These are phyloP conservation scores for Brachionus paranguensis DNA, from an alignment of 1,140 invertebrate genomes.

Conservation along the genomic window DNA sequence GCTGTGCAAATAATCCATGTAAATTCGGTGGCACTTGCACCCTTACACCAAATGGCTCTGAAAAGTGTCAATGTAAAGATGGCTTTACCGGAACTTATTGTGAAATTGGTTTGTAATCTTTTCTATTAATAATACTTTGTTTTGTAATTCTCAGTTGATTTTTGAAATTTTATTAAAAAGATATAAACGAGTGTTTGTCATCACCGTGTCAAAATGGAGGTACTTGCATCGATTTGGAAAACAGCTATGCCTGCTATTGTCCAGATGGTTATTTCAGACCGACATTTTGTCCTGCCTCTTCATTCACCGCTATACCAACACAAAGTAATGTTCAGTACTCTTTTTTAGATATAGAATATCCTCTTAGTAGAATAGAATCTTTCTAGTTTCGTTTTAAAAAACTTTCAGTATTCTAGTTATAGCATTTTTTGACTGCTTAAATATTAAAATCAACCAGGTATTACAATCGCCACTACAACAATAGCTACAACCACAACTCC, in stretches of 20 bases:
- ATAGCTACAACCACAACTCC: constrained; percentile 2
- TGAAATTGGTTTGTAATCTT: background rate
- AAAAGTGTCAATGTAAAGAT: constrained; percentile 33
- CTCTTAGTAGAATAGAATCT: background rate
- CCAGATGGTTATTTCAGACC: constrained; percentile 59
- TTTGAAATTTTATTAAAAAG: background rate
- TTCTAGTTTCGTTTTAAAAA: background rate
- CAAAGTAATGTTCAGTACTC: background rate
- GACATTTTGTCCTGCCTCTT: constrained; percentile 49
- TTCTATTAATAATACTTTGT: too few relatives aligned
- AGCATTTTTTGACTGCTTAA: background rate
- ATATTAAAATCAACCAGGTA: background rate
- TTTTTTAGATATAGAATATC: background rate
- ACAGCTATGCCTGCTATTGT: constrained; percentile 59
- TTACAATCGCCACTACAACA: background rate
- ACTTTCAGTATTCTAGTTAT: background rate
- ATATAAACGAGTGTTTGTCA: constrained; percentile 39
- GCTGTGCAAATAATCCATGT: constrained; percentile 30
- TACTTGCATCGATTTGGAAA: constrained; percentile 38
- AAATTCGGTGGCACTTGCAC: constrained; percentile 35
- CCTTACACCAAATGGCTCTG: background rate
- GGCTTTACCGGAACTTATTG: constrained; percentile 39
- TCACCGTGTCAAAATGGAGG: constrained; percentile 39
- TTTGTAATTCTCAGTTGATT: background rate
- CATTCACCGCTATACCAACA: background rate